Base-by-base conservation (phyloP, 2,888 invertebrate species). In the Temnothorax unifasciatus region DNA sequence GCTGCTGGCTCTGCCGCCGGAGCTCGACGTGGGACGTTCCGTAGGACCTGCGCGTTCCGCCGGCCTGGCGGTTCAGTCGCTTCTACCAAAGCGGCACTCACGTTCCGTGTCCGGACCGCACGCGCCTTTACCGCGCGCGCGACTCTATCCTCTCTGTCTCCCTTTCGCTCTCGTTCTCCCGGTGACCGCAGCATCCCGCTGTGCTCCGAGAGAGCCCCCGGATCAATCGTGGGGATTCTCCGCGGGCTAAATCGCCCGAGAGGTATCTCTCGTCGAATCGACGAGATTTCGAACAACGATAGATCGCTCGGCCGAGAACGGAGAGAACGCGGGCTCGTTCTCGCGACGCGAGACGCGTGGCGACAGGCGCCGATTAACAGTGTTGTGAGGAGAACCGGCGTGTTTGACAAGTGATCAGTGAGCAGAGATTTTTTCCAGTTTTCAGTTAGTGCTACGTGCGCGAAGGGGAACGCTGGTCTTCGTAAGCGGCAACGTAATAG, bases 1-100 rank as follows among this genome's bases (percentile, higher is more conserved):
- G 81, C 44, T 29, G 81, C 38, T 29, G 64, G 75, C 47, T 71
- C 59, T 79, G 71, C 63, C 57, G 68, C 64, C 77, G 84, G 71
- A 76, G 82, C 71, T 66, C 83, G 86, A 83, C 82, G 90, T 85
- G 87, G 86, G 86, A 88, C 82, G 91, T 84, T 83, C 74, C 59
- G 66, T 69, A 86, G 88, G 90, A 88, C 92, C 91, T 92, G 92
- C 92, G 92, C 92, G 90, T 85, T 90, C 73, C 84, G 86, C 50
- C 90, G 81, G 86, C 84, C 85, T 83, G 83, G 85, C 86, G 87
- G 90, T 90, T 92, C 92, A 92, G 91, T 92, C 90, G 89, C 86
- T 90, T 89, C 87, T 88, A 86, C 87, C 77, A 88, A 88, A 86
- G 91, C 91, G 89, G 88, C 90, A 92, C 89, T 91, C 91, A 90